A percentile compares a stretch with the other conserved stretches of the same genome.
These are phyloP conservation scores for Esperia sulphurella DNA, from an alignment of 2,888 invertebrate species.

Conservation along the genomic window DNA sequence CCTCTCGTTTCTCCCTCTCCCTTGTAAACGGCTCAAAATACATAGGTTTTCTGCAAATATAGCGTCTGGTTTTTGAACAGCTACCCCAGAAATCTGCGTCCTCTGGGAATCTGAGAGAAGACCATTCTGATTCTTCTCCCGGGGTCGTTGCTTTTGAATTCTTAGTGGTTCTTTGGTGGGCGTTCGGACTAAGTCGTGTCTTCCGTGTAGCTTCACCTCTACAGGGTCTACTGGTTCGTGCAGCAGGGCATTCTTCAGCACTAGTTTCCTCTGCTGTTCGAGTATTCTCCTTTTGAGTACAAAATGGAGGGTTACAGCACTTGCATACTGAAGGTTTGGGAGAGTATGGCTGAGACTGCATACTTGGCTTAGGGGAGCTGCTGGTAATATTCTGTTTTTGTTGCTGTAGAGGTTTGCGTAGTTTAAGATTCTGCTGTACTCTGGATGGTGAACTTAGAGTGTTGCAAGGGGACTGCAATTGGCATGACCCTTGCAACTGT, in stretches of 20 bases:
- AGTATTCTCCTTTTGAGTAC: background rate
- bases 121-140: constrained; percentile 10
- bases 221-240: background rate
- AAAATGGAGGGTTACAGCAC: background rate
- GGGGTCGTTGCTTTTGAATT: background rate
- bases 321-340: background rate
- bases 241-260: background rate
- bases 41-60: background rate
- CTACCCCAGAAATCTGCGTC: constrained; percentile 19
- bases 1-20: constrained; percentile 19
- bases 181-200: background rate
- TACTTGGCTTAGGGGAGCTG: background rate
- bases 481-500: background rate
- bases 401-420: background rate
- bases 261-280: background rate
- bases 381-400: no score
- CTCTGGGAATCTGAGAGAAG: constrained; percentile 11
- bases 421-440: background rate
- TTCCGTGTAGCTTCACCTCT: background rate
- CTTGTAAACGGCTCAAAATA: constrained; percentile 8
- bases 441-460: background rate
- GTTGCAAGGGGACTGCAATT: background rate
- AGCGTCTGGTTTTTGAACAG: background rate
- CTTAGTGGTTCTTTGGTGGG: background rate
- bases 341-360: background rate